phyloP scores from a whole-genome alignment of 2,113 vertebrate genomes.

The Clarias macrocephalus region DNA sequence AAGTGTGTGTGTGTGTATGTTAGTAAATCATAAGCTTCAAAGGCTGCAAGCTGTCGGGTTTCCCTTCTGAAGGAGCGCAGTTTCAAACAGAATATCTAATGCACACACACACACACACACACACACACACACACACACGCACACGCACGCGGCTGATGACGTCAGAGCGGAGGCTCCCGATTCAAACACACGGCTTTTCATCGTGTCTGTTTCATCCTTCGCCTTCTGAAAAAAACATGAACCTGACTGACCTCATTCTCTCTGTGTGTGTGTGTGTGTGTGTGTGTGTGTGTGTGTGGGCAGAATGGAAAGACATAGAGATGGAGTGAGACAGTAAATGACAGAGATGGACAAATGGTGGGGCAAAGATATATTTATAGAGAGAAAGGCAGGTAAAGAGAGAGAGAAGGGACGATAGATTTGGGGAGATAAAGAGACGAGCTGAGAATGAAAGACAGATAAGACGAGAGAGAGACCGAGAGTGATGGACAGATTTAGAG shows the following conservation, averaged over 20 bases:
- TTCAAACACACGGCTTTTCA: conserved; percentile 40
- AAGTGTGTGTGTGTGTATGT: not conserved
- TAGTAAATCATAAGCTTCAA: conserved; percentile 36
- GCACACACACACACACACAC: conserved; percentile 40
- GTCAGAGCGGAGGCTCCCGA: conserved; percentile 58
- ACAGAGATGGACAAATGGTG: not conserved
- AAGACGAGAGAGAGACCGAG: not conserved
- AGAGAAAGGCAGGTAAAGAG: not conserved
- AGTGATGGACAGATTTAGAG: not conserved
- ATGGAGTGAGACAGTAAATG: not conserved
- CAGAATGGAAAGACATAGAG: not conserved
- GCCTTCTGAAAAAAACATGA: conserved; percentile 43
- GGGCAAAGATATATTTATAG: not conserved
- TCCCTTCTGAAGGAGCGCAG: conserved; percentile 41
- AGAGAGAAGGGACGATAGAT: not conserved
- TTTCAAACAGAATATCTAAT: conserved; percentile 70
- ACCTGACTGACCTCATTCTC: conserved; percentile 65
- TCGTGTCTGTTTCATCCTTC: conserved; percentile 27
- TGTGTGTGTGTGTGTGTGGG: not conserved
- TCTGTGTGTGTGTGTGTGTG: not conserved
- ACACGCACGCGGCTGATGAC: conserved; percentile 48
- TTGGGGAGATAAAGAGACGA: not conserved
- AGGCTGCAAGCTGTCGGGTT: conserved; percentile 39
- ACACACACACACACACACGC: conserved; percentile 42
- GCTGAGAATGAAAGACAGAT: not conserved